Conservation (phyloP, 2,797 vertebrate genomes). For the Pipistrellus pipistrellus region DNA sequence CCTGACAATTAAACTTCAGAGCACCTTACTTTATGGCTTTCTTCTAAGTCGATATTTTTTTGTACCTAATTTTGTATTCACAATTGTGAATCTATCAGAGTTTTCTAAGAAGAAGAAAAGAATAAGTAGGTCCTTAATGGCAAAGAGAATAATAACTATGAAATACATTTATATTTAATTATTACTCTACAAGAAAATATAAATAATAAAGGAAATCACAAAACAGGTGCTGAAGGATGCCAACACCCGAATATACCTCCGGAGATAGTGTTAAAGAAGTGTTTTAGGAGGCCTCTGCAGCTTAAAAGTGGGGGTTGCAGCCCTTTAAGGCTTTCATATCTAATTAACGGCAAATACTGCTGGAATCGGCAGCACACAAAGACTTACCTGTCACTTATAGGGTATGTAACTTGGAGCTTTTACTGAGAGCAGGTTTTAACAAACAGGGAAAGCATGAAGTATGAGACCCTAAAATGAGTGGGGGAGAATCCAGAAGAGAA, state of each 20-base stretch:
- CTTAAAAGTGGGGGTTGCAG: background rate
- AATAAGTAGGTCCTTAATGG: background rate
- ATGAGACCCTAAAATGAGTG: background rate
- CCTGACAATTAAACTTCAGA: background rate
- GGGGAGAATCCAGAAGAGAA: background rate
- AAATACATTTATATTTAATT: background rate
- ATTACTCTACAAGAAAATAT: background rate
- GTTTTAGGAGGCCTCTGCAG: background rate
- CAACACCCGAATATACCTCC: background rate
- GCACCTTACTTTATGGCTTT: background rate
- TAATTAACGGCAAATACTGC: slow-evolving; percentile 11
- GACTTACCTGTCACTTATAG: background rate
- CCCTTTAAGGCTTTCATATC: slow-evolving; percentile 21
- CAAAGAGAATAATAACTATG: background rate
- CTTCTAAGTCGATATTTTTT: slow-evolving; percentile 24
- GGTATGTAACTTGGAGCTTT: background rate
- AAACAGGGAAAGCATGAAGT: background rate
- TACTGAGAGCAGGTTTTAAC: background rate
- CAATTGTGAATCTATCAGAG: background rate
- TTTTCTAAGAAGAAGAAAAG: background rate
- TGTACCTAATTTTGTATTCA: slow-evolving; percentile 16
- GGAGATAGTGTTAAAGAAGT: background rate
- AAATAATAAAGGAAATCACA: background rate
- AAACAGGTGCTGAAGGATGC: background rate
- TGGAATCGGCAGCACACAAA: background rate